These are phyloP conservation scores for Drosophila lacteicornis DNA, from an alignment of 1,140 invertebrate species.

Conservation along the genomic window DNA sequence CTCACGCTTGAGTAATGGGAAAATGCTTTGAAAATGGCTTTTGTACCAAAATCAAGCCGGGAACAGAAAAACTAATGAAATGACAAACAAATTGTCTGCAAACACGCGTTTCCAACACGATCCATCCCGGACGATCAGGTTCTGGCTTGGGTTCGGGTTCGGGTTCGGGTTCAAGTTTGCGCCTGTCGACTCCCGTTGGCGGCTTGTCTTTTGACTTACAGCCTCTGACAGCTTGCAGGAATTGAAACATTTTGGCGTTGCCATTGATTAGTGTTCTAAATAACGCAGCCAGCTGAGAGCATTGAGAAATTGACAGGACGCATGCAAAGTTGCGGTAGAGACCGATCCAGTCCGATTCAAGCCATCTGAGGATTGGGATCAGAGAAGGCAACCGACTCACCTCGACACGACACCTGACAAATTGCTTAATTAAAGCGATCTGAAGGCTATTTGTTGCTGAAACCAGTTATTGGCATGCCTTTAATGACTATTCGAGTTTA, in stretches of 20 bases:
- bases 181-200: constrained; percentile 63
- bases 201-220: constrained; percentile 50
- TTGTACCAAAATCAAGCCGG: constrained; percentile 41
- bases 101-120: constrained; percentile 65
- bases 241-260: constrained; percentile 73
- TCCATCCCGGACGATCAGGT: constrained; percentile 56
- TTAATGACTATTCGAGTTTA: constrained; percentile 59
- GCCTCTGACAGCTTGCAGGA: constrained; percentile 20
- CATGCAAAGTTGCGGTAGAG: constrained; percentile 61
- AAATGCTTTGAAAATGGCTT: constrained; percentile 39
- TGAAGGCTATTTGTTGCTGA: constrained; percentile 69
- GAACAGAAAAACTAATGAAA: constrained; percentile 51
- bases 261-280: constrained; percentile 78
- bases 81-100: constrained; percentile 74
- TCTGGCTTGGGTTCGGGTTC: constrained; percentile 8
- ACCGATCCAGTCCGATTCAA: constrained; percentile 8
- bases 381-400: constrained; percentile 33
- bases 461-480: constrained; percentile 68
- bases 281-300: constrained; percentile 55
- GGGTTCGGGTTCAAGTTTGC: constrained; percentile 34
- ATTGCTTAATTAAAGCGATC: constrained; percentile 78
- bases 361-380: constrained; percentile 44
- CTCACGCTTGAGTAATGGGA: constrained; percentile 34
- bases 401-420: constrained; percentile 64
- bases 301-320: constrained; percentile 61